Conservation (phyloP, 2,888 invertebrate genomes). For the Seira ritae region DNA sequence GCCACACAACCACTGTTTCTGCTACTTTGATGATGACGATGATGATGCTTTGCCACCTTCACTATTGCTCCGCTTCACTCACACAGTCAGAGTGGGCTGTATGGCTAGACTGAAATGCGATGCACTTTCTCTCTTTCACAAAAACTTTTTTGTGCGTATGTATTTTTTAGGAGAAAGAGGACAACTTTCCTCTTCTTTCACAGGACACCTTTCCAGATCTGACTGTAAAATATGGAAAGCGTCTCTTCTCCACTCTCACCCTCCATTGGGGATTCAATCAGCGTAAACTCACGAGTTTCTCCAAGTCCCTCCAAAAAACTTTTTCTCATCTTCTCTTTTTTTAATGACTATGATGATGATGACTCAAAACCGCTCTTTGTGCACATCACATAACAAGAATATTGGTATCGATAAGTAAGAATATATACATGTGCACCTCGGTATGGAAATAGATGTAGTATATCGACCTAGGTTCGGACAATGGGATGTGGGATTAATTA, state of each 20-base stretch:
- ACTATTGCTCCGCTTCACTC: too few relatives aligned
- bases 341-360: background rate
- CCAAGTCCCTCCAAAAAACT: background rate
- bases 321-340: background rate
- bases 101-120: too few relatives aligned
- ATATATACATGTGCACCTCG: too few relatives aligned
- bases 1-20: too few relatives aligned
- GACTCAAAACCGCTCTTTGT: background rate
- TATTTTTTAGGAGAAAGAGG: too few relatives aligned
- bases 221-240: background rate
- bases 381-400: background rate
- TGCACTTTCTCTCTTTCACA: background rate
- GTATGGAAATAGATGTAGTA: too few relatives aligned
- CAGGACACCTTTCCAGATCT: background rate
- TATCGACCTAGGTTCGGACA: too few relatives aligned
- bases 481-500: too few relatives aligned
- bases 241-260: background rate
- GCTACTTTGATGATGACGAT: too few relatives aligned
- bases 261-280: background rate
- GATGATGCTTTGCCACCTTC: too few relatives aligned
- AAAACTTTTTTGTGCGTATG: background rate
- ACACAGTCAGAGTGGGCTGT: too few relatives aligned
- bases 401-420: too few relatives aligned
- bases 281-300: conserved; percentile 3
- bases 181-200: background rate